Conservation (phyloP, 2,888 invertebrate species). For the Tachina fera region DNA sequence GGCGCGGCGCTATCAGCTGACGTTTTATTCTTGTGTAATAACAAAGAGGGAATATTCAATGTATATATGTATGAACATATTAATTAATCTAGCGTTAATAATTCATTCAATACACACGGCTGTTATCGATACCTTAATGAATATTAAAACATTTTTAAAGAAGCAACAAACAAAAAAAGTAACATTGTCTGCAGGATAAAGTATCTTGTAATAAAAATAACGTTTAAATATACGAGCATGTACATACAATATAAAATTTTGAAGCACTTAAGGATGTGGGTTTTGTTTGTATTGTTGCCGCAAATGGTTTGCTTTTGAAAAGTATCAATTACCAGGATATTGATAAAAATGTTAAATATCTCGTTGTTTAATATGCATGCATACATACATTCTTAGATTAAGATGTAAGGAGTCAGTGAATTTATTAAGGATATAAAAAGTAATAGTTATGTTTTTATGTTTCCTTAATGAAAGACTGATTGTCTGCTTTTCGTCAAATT, state of each 20-base stretch:
- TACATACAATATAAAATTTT: constrained; percentile 35
- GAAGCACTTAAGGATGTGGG: constrained; percentile 57
- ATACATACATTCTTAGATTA: not conserved
- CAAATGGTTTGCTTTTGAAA: constrained; percentile 11
- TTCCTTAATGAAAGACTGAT: no score
- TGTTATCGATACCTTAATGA: constrained; percentile 63
- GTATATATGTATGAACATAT: constrained; percentile 10
- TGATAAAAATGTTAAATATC: constrained; percentile 20
- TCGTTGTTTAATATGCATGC: not conserved
- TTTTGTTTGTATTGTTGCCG: constrained; percentile 22
- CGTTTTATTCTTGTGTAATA: constrained; percentile 28
- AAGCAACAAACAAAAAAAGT: not conserved
- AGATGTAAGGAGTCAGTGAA: constrained; percentile 5
- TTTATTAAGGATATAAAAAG: not conserved
- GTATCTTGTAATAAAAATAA: constrained; percentile 28
- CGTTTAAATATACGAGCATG: constrained; percentile 5
- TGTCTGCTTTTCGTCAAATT: no score
- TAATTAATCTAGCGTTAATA: constrained; percentile 71
- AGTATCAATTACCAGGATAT: constrained; percentile 58
- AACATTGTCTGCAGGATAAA: constrained; percentile 27
- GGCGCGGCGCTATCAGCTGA: constrained; percentile 25
- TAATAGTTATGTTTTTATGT: no score
- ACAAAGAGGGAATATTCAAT: constrained; percentile 26
- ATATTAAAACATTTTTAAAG: constrained; percentile 55
- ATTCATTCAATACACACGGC: constrained; percentile 63